Conservation (phyloP, 2,113 vertebrate genomes). For the Maccullochella peelii region DNA sequence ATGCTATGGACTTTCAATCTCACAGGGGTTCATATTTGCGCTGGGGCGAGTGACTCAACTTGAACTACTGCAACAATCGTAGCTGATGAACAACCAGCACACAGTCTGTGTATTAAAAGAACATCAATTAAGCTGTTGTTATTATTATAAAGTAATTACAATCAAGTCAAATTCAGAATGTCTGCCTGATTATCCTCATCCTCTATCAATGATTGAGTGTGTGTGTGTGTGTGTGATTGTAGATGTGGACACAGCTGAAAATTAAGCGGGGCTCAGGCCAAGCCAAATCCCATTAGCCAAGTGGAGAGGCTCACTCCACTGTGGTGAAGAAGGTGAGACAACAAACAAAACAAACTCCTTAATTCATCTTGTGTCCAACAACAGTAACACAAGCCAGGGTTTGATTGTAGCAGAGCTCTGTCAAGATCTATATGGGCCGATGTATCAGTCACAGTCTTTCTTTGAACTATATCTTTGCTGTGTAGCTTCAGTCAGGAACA, state of each 20-base stretch:
- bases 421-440: background rate
- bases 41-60: background rate
- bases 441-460: background rate
- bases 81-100: background rate
- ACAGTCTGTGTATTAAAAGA: background rate
- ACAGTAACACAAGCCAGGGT: conserved; percentile 1
- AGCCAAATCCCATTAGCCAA: conserved; percentile 29
- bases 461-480: conserved; percentile 5
- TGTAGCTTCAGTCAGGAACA: conserved; percentile 10
- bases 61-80: background rate
- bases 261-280: conserved; percentile 39
- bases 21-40: background rate
- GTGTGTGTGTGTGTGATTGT: conserved; percentile 3
- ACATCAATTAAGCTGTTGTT: background rate
- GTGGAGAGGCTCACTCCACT: conserved; percentile 31
- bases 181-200: conserved; percentile 11
- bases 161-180: conserved; percentile 35
- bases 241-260: conserved; percentile 26
- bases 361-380: conserved; percentile 5
- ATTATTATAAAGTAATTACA: conserved; percentile 28
- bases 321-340: background rate
- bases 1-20: background rate
- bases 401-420: background rate
- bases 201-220: background rate
- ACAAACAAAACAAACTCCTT: conserved; percentile 24